Conservation (phyloP, 2,888 invertebrate genomes). For the Nymphalis c-album region DNA sequence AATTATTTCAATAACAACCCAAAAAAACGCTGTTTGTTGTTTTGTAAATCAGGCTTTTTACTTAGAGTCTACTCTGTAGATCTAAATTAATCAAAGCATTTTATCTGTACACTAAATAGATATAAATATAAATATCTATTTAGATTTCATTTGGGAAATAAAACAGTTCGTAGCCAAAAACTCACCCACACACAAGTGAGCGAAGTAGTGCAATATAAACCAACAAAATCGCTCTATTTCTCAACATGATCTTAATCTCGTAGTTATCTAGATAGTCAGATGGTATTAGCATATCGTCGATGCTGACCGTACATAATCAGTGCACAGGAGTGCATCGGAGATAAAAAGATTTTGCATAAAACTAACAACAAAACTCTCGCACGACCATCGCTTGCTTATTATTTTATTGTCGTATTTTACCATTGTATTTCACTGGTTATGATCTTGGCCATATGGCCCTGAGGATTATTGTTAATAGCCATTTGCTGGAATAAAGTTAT, state of each 20-base stretch:
- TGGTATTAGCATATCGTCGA: conserved; percentile 25
- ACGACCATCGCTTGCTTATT: conserved; percentile 58
- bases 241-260: conserved; percentile 14
- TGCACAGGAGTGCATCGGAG: conserved; percentile 64
- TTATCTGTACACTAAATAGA: no score
- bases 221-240: background rate
- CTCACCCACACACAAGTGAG: no score
- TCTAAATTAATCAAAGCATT: no score
- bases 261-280: conserved; percentile 27
- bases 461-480: conserved; percentile 9
- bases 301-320: conserved; percentile 60
- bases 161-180: no score
- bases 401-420: conserved; percentile 56
- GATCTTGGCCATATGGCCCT: conserved; percentile 18
- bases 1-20: no score
- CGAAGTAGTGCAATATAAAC: background rate
- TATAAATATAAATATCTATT: no score
- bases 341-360: conserved; percentile 65
- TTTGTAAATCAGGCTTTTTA: no score
- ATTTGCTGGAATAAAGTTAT: conserved; percentile 11
- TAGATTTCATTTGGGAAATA: no score
- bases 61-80: no score
- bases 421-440: conserved; percentile 43
- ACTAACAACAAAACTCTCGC: conserved; percentile 58
- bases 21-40: no score